Evolutionary conservation across 64 coral and sea anemone species (phyloP).

Genomic region (Cladopsammia gracilis): DNA sequence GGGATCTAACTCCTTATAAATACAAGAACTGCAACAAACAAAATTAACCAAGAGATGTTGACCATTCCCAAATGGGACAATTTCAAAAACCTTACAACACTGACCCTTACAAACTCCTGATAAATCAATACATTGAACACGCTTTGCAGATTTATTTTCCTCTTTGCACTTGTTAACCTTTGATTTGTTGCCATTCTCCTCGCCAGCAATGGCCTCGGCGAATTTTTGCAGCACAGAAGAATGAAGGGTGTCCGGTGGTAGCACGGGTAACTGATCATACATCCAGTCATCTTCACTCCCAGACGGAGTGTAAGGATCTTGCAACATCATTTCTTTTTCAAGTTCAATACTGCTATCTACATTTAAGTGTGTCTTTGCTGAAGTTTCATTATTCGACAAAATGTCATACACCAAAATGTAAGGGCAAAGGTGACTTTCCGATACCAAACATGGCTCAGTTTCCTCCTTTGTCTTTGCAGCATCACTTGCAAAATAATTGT

Average conservation of each 20-base stretch:
- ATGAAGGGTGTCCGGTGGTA: conserved; percentile 68
- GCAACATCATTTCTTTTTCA: conserved; percentile 36
- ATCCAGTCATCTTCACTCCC: conserved; percentile 81
- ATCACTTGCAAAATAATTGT: background rate
- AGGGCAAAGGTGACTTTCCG: background rate
- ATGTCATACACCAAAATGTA: conserved; percentile 43
- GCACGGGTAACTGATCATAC: conserved; percentile 68
- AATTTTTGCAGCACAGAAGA: conserved; percentile 88
- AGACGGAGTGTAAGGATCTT: conserved; percentile 62
- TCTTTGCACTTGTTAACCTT: conserved; percentile 49
- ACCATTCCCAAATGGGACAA: conserved; percentile 83
- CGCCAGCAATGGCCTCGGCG: conserved; percentile 84
- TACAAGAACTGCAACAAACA: background rate
- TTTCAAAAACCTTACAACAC: conserved; percentile 53
- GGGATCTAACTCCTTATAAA: background rate
- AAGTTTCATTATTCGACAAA: background rate
- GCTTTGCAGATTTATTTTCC: conserved; percentile 45
- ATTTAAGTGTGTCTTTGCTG: conserved; percentile 6
- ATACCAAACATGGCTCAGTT: background rate
- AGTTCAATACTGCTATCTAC: conserved; percentile 25
- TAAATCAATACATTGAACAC: conserved; percentile 78
- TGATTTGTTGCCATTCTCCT: background rate
- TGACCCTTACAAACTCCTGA: conserved; percentile 35
- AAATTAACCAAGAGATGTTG: conserved; percentile 79
- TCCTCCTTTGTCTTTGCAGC: background rate